phyloP scores from a whole-genome alignment of 2,797 vertebrate genomes.

The Sebastes kiyomatsui region DNA sequence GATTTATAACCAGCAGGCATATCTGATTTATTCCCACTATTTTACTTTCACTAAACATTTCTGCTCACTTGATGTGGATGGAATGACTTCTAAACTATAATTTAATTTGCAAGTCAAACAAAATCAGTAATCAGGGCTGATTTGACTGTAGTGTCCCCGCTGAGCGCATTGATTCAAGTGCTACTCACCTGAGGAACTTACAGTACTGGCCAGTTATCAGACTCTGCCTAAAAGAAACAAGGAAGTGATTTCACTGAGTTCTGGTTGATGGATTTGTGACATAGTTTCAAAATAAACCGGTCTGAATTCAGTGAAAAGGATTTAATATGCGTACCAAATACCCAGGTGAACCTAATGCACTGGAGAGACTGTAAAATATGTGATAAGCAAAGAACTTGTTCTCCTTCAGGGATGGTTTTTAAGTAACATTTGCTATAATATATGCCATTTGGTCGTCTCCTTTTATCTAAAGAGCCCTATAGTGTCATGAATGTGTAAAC shows the following conservation, averaged over 20 bases:
- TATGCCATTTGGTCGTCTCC: slow-evolving; percentile 37
- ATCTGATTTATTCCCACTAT: not conserved
- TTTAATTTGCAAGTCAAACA: slow-evolving; percentile 31
- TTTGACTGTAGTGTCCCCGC: slow-evolving; percentile 29
- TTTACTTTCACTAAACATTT: not conserved
- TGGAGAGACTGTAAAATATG: not conserved
- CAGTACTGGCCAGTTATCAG: slow-evolving; percentile 7
- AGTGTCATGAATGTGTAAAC: slow-evolving; percentile 10
- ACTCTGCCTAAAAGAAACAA: slow-evolving; percentile 23
- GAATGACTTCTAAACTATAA: not conserved
- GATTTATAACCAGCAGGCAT: not conserved
- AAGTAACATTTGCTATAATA: slow-evolving; percentile 34
- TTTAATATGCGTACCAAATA: not conserved
- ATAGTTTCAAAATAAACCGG: not conserved
- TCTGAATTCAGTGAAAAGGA: not conserved
- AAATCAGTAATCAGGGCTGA: slow-evolving; percentile 36
- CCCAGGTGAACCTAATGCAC: not conserved
- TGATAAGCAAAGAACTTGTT: not conserved
- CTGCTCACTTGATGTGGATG: not conserved
- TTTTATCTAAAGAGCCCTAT: slow-evolving; percentile 45
- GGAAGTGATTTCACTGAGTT: slow-evolving; percentile 10
- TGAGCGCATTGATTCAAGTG: slow-evolving; percentile 48
- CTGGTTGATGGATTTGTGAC: slow-evolving; percentile 8
- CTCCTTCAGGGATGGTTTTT: not conserved
- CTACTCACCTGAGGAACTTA: slow-evolving; percentile 23